Conservation (phyloP, 1,140 invertebrate genomes). For the Drosophila persimilis region DNA sequence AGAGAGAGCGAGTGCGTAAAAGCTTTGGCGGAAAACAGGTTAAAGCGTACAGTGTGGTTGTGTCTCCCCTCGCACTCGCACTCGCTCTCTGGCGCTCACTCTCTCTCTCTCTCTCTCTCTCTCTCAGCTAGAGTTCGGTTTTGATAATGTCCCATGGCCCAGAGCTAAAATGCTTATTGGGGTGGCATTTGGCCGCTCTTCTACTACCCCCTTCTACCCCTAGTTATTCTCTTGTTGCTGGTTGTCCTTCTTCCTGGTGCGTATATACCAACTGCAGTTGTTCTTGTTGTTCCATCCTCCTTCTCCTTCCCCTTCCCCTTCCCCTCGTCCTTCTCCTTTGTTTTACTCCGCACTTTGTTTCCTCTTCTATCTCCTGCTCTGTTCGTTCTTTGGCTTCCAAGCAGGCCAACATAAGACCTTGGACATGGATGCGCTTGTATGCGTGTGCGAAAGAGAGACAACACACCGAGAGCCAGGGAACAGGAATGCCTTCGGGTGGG, state of each 20-base stretch:
- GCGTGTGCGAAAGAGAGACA: constrained; percentile 19
- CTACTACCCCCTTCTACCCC: constrained; percentile 25
- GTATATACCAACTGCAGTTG: constrained; percentile 55
- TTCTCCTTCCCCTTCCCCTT: constrained; percentile 16
- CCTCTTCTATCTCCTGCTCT: constrained; percentile 43
- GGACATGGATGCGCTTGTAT: constrained; percentile 39
- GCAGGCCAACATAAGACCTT: constrained; percentile 72
- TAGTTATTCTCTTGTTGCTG: constrained; percentile 37
- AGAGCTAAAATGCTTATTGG: constrained; percentile 74
- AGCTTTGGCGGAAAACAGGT: constrained; percentile 75
- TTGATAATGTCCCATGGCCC: constrained; percentile 59
- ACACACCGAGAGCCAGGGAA: constrained; percentile 25
- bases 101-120: constrained; percentile 9
- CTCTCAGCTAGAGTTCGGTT: constrained; percentile 35
- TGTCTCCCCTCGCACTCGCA: constrained; percentile 37
- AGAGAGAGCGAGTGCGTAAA: constrained; percentile 65
- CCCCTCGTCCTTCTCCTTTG: constrained; percentile 26
- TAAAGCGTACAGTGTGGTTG: constrained; percentile 59
- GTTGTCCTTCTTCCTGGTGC: constrained; percentile 60
- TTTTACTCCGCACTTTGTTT: constrained; percentile 25
- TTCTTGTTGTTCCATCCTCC: constrained; percentile 58
- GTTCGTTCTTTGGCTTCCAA: constrained; percentile 58
- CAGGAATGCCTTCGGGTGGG: constrained; percentile 58
- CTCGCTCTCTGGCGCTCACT: constrained; percentile 13
- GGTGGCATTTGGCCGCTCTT: constrained; percentile 64